Base-by-base conservation (phyloP, 2,888 invertebrate genomes). In the Plusia festucae region DNA sequence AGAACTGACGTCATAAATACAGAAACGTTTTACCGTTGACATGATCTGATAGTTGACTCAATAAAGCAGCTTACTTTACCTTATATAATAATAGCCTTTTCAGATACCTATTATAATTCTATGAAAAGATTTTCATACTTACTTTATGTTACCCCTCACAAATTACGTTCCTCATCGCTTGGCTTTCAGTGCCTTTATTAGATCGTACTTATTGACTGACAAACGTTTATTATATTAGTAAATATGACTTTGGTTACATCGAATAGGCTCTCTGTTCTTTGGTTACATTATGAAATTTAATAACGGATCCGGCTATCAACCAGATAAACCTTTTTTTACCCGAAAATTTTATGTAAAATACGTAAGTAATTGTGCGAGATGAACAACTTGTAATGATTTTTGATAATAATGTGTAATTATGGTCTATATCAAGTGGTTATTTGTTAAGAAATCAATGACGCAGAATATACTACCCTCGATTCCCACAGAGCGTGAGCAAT, bases 401-500 rank as follows among this genome's bases (percentile, higher is more conserved):
- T 49, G 49, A 27, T 65, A 53, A 51, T 53, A 53, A 58, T 64
- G 46, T 60, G 18, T 59, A 53, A 49, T 61, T 61, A 65, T 65
- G 75, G 74, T 73, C 65, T 60, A 76, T 79, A 82, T 79, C 76
- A 81, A 75, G 74, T 75, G 75, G 75, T 75, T 78, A 85, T 82
- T 82, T 75, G 77, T 67, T 61, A 32, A 61, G 68, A 78, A 87
- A 85, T 86, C 88, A 88, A 88, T 88, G 86, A 84, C 82, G 80
- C 83, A 79, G 73, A 79, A 85, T 84, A 86, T 60, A 88, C 87
- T 80, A 73, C 78, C 76, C 72, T 67, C 70, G 76, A 62, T 73
- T 85, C 88, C 89, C 91, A 73, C 90, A 85, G 84, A 87, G 87
- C 88, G 88, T 88, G 84, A 82, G 86, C 88, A 91, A 90, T 89